A percentile compares a stretch with the other conserved stretches of the same genome.
Conservation (phyloP, 2,888 invertebrate species). For the Platerodrilus igneus region DNA sequence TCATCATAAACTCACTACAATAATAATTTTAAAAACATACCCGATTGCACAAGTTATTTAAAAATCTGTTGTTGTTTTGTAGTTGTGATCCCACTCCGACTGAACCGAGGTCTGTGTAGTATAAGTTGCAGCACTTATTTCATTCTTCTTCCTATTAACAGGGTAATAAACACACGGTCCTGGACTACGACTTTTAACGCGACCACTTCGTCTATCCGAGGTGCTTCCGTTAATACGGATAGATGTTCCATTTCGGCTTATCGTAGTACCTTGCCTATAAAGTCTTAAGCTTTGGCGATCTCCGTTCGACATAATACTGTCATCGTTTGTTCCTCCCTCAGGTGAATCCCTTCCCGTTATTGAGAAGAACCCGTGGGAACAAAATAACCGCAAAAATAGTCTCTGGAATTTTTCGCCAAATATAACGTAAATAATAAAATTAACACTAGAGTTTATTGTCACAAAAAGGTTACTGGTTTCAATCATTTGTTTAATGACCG, state of each 20-base stretch:
- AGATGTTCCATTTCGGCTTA: conserved; percentile 43
- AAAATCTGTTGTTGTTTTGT: conserved; percentile 19
- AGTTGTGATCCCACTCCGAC: conserved; percentile 22
- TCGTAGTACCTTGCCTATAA: conserved; percentile 52
- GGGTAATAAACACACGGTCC: conserved; percentile 56
- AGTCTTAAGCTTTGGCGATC: conserved; percentile 68
- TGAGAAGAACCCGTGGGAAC: conserved; percentile 54
- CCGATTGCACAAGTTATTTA: conserved; percentile 11
- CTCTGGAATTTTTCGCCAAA: conserved; percentile 95
- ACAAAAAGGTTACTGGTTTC: conserved; percentile 89
- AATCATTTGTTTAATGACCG: conserved; percentile 73
- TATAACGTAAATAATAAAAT: conserved; percentile 96
- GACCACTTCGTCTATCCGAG: conserved; percentile 22
- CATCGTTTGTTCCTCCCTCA: conserved; percentile 72
- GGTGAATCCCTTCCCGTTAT: conserved; percentile 60
- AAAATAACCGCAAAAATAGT: conserved; percentile 76
- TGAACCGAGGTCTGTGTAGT: conserved; percentile 39
- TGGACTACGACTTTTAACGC: conserved; percentile 44
- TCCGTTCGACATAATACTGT: conserved; percentile 76
- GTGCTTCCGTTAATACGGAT: conserved; percentile 40
- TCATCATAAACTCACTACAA: too few species aligned
- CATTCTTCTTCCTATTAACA: conserved; percentile 41
- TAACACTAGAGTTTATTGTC: conserved; percentile 94
- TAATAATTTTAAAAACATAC: too few species aligned
- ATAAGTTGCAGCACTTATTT: conserved; percentile 36